Conservation (phyloP, 2,113 vertebrate species). For the Ciconia maguari region DNA sequence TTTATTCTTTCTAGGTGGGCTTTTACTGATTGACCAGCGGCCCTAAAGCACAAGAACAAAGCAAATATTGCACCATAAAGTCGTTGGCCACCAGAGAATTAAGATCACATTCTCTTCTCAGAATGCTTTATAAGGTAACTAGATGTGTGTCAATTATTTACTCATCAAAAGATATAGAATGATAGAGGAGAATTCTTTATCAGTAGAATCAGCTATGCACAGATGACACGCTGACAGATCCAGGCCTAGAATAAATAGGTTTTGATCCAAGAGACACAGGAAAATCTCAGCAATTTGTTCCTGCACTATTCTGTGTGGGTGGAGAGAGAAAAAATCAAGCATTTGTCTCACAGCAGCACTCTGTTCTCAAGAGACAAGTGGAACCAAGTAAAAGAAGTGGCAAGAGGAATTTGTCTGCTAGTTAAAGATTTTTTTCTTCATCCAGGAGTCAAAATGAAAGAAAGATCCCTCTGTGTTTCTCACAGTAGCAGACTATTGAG, state of each 20-base stretch:
- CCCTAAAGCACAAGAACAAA: not conserved
- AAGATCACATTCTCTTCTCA: not conserved
- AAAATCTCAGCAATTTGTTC: not conserved
- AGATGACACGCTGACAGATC: not conserved
- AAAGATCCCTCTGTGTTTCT: not conserved
- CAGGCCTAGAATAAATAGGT: not conserved
- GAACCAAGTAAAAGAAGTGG: not conserved
- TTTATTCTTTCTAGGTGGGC: not conserved
- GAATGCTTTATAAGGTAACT: not conserved
- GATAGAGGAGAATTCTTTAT: not conserved
- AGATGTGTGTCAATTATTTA: not conserved
- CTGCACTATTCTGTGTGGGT: not conserved
- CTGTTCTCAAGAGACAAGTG: not conserved
- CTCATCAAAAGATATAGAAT: not conserved
- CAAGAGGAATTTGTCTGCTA: not conserved
- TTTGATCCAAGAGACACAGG: not conserved
- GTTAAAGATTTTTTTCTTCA: not conserved
- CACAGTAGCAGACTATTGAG: not conserved
- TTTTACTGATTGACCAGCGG: not conserved
- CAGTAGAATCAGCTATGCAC: not conserved
- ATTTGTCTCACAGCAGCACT: not conserved
- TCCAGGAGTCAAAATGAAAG: not conserved
- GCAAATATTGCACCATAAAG: not conserved
- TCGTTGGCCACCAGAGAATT: not conserved
- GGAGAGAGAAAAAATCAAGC: not conserved